Base-by-base conservation (phyloP, 2,113 vertebrate species). In the Takifugu bimaculatus region DNA sequence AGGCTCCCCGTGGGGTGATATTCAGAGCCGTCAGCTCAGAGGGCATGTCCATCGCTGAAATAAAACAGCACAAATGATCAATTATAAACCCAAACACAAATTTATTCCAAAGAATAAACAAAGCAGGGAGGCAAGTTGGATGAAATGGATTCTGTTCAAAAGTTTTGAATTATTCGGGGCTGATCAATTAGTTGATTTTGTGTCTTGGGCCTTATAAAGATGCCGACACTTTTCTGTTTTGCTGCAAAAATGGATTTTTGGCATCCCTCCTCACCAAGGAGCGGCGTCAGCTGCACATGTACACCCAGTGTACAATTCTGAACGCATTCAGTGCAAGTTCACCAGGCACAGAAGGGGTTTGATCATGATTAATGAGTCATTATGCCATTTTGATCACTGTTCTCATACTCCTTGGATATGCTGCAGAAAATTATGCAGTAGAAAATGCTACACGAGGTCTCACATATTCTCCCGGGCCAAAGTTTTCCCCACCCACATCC, bases 31-130 rank as follows among this genome's bases (percentile, higher is more conserved):
- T 92, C 87, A 99, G 88, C 61, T 90, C 93, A 54, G 90, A 65
- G 0, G 95, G 96, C 65, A 92, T 92, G 81, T 98, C 97, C 94
- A 99, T 94, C 1, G 95, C 97, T 99, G 73, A 57, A 51, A 11
- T 43, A 43, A 12, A 5, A 43, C 42, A 43, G 42, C 12, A 43
- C 42, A 43, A 5, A 43, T 20, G 20, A 20, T 20, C 20, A 20
- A 20, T 20, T 20, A 20, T 20, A 20, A 20, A 20, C 1, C 1
- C 20, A 20, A 20, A 20, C 20, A 20, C 20, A 20, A 20, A 20
- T 20, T 20, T 20, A 20, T 20, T 39, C 3, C 35, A 39, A 39
- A 39, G 7, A 39, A 39, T 39, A 39, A 39, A 39, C 35, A 39
- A 39, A 1, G 45, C 45, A 47, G 45, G 6, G 1, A 43, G 6